phyloP scores from a whole-genome alignment of 1,140 invertebrate genomes.

The Arion vulgaris region DNA sequence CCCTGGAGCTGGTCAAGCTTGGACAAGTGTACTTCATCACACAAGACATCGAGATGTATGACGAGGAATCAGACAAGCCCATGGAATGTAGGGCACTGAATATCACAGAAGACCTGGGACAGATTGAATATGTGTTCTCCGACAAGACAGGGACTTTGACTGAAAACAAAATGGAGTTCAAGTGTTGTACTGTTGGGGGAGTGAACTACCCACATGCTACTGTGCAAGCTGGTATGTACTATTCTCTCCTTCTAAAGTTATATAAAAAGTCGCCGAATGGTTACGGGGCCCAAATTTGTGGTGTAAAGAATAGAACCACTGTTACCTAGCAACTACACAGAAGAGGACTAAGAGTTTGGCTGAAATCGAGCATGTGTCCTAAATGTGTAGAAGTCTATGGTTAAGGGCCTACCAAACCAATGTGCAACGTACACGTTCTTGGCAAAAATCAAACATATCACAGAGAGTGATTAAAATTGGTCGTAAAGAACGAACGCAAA shows the following conservation, averaged over 20 bases:
- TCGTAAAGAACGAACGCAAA: too few species aligned
- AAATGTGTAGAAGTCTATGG: too few species aligned
- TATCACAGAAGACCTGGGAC: conserved; percentile 96
- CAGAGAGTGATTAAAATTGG: too few species aligned
- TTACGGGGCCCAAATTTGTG: too few species aligned
- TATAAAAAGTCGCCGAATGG: too few species aligned
- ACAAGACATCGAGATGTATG: conserved; percentile 89
- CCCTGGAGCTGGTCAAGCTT: conserved; percentile 96
- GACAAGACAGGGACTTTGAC: conserved; percentile 98
- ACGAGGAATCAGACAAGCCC: conserved; percentile 84
- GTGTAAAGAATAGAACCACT: too few species aligned
- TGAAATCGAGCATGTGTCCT: too few species aligned
- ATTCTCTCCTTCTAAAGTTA: not conserved
- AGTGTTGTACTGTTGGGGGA: conserved; percentile 87
- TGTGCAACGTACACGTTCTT: too few species aligned
- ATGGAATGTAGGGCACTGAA: conserved; percentile 96
- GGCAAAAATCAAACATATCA: too few species aligned
- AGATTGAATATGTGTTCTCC: conserved; percentile 96
- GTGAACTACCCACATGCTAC: conserved; percentile 81
- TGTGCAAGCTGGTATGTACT: conserved; percentile 49
- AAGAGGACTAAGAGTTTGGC: too few species aligned
- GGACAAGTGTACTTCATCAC: conserved; percentile 97
- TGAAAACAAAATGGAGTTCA: conserved; percentile 97
- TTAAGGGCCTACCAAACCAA: too few species aligned
- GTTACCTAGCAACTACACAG: too few species aligned